phyloP scores from a whole-genome alignment of 2,888 invertebrate genomes.

The Catonia carolina region DNA sequence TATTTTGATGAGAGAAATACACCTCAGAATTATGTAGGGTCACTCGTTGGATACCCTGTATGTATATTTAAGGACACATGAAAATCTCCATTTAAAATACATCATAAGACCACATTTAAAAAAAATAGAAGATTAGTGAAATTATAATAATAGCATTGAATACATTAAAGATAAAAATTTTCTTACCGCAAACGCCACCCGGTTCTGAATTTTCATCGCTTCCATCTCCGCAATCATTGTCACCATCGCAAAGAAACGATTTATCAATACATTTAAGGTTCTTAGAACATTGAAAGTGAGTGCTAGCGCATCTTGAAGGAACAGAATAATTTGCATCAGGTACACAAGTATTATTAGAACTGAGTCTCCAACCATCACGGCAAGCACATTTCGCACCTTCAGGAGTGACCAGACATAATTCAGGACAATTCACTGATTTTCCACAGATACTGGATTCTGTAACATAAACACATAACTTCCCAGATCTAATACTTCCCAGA shows the following conservation, averaged over 20 bases:
- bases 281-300: slow-evolving; percentile 33
- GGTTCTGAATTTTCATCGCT: slow-evolving; percentile 62
- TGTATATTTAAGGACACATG: too few species aligned
- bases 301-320: slow-evolving; percentile 38
- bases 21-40: too few species aligned
- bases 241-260: slow-evolving; percentile 66
- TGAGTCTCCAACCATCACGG: slow-evolving; percentile 50
- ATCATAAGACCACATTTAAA: too few species aligned
- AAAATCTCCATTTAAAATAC: too few species aligned
- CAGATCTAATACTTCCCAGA: too few species aligned
- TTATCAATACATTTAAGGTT: slow-evolving; percentile 58
- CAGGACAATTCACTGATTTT: slow-evolving; percentile 48
- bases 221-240: slow-evolving; percentile 65
- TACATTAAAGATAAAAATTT: too few species aligned
- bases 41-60: too few species aligned
- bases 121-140: too few species aligned
- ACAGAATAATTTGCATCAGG: slow-evolving; percentile 44
- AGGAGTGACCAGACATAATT: slow-evolving; percentile 62
- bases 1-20: too few species aligned
- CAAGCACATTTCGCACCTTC: slow-evolving; percentile 53
- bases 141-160: too few species aligned
- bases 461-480: too few species aligned
- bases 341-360: slow-evolving; percentile 43
- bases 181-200: slow-evolving; percentile 53
- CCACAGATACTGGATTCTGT: slow-evolving; percentile 25